A percentile compares a stretch with the other conserved stretches of the same genome.
phyloP scores from a whole-genome alignment of 2,888 invertebrate species.

The Silvanus unidentatus region DNA sequence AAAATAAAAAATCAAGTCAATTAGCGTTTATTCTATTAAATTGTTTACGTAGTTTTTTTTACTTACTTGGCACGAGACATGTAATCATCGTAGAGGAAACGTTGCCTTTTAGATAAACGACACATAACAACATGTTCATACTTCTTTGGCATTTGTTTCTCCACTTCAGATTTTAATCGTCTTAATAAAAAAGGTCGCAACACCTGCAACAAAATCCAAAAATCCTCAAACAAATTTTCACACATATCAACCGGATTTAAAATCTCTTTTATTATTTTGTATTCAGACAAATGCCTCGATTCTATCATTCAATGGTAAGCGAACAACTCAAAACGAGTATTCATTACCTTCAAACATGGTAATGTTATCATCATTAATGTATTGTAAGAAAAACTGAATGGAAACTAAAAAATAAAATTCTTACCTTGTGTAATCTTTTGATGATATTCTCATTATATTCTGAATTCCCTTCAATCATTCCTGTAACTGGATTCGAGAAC shows the following conservation, averaged over 20 bases:
- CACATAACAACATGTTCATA: conserved; percentile 94
- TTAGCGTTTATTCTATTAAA: neutral
- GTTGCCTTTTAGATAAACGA: conserved; percentile 89
- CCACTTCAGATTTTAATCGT: conserved; percentile 89
- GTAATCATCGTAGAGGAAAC: conserved; percentile 97
- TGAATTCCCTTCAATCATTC: conserved; percentile 89
- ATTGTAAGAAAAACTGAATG: neutral
- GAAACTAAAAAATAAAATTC: conserved; percentile 13
- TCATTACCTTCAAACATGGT: conserved; percentile 25
- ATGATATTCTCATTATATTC: conserved; percentile 89
- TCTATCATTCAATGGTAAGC: conserved; percentile 23
- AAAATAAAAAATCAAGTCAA: neutral
- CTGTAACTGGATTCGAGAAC: conserved; percentile 96
- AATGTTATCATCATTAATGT: conserved; percentile 22
- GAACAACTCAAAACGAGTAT: conserved; percentile 24
- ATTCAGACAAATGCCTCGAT: conserved; percentile 43
- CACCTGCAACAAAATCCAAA: conserved; percentile 56
- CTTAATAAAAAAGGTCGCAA: conserved; percentile 89
- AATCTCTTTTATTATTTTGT: neutral
- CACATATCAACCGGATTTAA: no score
- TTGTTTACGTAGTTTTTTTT: no score
- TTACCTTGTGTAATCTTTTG: conserved; percentile 81
- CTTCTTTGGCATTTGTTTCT: conserved; percentile 95
- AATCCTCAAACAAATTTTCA: no score
- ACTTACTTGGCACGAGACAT: conserved; percentile 91